Percentiles rank a stretch among this genome's conserved stretches.
Evolutionary conservation across 2,797 vertebrate genomes (phyloP).

Genomic region (Premnoplex brunnescens): DNA sequence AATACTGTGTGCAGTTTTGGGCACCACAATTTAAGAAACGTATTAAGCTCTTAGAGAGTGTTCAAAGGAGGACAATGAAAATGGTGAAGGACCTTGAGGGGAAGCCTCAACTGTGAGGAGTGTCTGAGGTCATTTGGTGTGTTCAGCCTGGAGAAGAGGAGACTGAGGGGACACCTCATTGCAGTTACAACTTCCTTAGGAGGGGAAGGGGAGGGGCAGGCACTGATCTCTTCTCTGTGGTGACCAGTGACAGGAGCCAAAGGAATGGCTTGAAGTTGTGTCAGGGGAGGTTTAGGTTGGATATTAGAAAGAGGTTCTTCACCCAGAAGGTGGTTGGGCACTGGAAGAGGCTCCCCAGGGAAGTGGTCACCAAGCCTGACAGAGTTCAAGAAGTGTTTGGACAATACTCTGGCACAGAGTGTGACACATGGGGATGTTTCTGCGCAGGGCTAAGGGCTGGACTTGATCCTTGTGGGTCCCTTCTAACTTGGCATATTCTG

Average conservation of each 20-base stretch:
- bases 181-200: neutral
- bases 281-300: neutral
- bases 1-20: neutral
- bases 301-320: neutral
- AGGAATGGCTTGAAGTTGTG: neutral
- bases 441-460: neutral
- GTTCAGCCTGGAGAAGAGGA: neutral
- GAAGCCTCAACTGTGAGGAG: neutral
- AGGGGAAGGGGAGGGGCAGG: neutral
- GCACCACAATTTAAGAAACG: neutral
- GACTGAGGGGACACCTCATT: neutral
- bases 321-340: neutral
- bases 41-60: neutral
- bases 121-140: neutral
- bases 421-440: neutral
- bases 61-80: neutral
- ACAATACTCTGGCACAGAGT: neutral
- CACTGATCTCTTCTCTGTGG: neutral
- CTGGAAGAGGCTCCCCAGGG: neutral
- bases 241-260: neutral
- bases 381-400: neutral
- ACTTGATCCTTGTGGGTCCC: neutral
- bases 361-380: neutral
- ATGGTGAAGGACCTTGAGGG: neutral
- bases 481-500: neutral